Evolutionary conservation across 2,797 vertebrate genomes (phyloP), one percentile per base, ranked within the genome.

Genomic region (Tangara arthus): DNA sequence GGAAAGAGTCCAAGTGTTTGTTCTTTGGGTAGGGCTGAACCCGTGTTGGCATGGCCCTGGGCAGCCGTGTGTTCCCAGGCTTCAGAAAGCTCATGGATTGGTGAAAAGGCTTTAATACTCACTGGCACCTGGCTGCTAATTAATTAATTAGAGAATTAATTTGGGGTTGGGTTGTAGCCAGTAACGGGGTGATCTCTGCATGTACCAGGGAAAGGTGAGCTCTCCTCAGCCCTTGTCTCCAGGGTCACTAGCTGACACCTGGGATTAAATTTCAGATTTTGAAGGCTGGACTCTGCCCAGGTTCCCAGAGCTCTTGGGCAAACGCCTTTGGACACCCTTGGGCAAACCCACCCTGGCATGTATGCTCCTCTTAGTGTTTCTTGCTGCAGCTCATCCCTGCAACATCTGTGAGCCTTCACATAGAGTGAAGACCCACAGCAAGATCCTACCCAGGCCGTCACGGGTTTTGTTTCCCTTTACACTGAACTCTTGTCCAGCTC

Each of bases 71-170:
- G 52, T 91, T 95, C 80, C 71, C 69, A 87, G 44, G 71, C 69
- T 73, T 80, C 52, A 63, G 76, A 83, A 82, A 56, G 32, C 23
- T 50, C 28, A 4, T 1, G 9, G 9, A 5, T 34, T 60, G 47
- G 15, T 77, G 44, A 52, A 77, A 26, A 35, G 71, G 42, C 71
- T 82, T 79, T 46, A 57, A 42, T 0, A 8, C 52, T 71, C 1
- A 3, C 32, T 80, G 68, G 24, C 72, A 73, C 35, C 15, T 0
- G 0, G 3, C 44, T 63, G 39, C 70, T 88, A 59, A 70, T 63
- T 53, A 88, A 92, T 93, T 93, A 66, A 71, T 87, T 70, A 86
- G 49, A 60, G 64, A 71, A 83, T 91, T 86, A 73, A 57, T 95
- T 93, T 85, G 61, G 34, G 41, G 12, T 83, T 82, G 72, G 57